Evolutionary conservation across 2,113 vertebrate species (phyloP), one percentile per base, ranked within the genome.

Genomic region (Neodontobutis hainanensis): DNA sequence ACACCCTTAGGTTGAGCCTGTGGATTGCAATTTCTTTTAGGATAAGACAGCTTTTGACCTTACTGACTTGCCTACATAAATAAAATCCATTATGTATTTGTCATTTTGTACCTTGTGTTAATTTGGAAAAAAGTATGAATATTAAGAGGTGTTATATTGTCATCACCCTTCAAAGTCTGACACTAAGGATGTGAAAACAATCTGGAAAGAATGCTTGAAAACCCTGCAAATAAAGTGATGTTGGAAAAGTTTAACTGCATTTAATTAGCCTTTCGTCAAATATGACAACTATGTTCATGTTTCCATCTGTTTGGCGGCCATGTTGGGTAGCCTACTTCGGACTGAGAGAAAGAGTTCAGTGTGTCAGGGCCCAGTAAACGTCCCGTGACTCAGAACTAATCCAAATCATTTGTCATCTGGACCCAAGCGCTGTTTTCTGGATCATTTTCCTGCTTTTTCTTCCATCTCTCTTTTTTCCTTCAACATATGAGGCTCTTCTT

Each of bases 341-440:
- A 58, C 35, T 6, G 27, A n/a, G 3, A 73, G 61, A 61, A 15
- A 44, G 55, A 75, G 85, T 87, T 87, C 65, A 85, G 61, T 77
- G 76, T 78, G 83, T 87, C 81, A 72, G 70, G 67, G 11, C 77
- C 75, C 73, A 65, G 56, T 85, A 55, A 85, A 75, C 81, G 56
- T 45, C 55, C 60, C 52, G 15, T 84, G 79, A 85, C 85, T 80
- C 70, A 57, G 35, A 47, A 27, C 48, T 79, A 65, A 85, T 78
- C 78, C 77, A 45, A 79, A 55, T 76, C 76, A 63, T 60, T 67
- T 76, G 48, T 82, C 82, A 85, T 68, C 69, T 64, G 68, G 62
- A 52, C 68, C 1, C 2, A 59, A 14, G 56, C n/a, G 3, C 40
- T 56, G 14, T 69, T 80, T 71, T 53, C 65, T 12, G 32, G 14